Evolutionary conservation across 2,113 vertebrate genomes (phyloP).

Genomic region (Machaerirhynchus nigripectus): DNA sequence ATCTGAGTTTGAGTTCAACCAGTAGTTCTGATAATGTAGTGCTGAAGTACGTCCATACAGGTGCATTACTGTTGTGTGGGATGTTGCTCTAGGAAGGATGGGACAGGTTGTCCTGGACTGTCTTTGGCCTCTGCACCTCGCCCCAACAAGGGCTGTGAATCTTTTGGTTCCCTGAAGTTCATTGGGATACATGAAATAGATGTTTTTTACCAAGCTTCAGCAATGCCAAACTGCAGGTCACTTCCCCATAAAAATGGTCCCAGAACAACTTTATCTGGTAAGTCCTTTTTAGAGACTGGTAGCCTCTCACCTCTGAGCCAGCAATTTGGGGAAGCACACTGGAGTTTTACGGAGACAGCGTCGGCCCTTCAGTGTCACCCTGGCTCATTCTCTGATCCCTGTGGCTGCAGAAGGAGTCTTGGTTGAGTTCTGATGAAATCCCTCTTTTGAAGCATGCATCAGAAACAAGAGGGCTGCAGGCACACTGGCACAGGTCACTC

Average conservation of each 20-base stretch:
- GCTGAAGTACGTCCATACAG: neutral
- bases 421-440: neutral
- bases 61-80: neutral
- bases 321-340: neutral
- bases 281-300: neutral
- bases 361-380: neutral
- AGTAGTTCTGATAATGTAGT: neutral
- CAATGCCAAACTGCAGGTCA: neutral
- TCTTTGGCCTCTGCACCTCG: neutral
- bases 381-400: neutral
- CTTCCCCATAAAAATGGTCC: neutral
- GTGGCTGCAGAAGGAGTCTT: neutral
- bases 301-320: neutral
- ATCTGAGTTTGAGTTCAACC: neutral
- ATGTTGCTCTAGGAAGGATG: rapidly evolving
- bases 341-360: neutral
- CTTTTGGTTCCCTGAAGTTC: neutral
- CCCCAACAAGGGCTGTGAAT: neutral
- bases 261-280: neutral
- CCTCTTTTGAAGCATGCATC: neutral
- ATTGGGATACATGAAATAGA: rapidly evolving
- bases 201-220: neutral
- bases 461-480: neutral
- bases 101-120: neutral
- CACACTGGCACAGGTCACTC: neutral